Conservation (phyloP, 2,888 invertebrate species). For the Leptinotarsa haldemani region DNA sequence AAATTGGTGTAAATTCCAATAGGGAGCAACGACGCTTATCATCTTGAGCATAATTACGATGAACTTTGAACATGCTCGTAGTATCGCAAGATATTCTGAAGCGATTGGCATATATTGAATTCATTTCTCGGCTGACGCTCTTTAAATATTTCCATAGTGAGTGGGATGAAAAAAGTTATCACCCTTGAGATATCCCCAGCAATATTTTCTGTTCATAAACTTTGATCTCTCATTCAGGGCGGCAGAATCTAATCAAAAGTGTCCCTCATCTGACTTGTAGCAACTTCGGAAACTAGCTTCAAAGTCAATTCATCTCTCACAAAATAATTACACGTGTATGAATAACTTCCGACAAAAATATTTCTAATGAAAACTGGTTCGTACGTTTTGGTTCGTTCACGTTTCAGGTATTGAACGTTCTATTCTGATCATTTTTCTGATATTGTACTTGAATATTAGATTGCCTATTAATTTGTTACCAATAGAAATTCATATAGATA, state of each 20-base stretch:
- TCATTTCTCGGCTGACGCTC: neutral
- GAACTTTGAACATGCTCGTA: neutral
- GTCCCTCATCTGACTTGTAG: neutral
- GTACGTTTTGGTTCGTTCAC: too few species aligned
- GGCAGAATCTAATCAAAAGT: neutral
- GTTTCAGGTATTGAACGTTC: too few species aligned
- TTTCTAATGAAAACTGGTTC: too few species aligned
- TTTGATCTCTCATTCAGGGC: conserved; percentile 2
- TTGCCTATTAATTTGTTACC: too few species aligned
- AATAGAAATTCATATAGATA: too few species aligned
- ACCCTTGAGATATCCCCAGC: neutral
- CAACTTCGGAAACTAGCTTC: neutral
- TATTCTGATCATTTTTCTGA: too few species aligned
- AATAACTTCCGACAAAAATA: neutral
- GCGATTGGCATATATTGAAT: neutral
- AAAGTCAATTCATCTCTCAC: neutral
- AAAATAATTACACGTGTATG: neutral
- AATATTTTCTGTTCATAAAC: neutral
- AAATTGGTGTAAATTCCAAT: conserved; percentile 13
- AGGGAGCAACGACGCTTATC: conserved; percentile 11
- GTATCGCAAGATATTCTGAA: neutral
- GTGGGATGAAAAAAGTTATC: neutral
- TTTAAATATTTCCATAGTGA: neutral
- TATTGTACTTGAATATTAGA: too few species aligned
- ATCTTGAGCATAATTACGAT: neutral